These are phyloP conservation scores for Drosophila kohkoa DNA, from an alignment of 1,140 invertebrate genomes.

Conservation along the genomic window DNA sequence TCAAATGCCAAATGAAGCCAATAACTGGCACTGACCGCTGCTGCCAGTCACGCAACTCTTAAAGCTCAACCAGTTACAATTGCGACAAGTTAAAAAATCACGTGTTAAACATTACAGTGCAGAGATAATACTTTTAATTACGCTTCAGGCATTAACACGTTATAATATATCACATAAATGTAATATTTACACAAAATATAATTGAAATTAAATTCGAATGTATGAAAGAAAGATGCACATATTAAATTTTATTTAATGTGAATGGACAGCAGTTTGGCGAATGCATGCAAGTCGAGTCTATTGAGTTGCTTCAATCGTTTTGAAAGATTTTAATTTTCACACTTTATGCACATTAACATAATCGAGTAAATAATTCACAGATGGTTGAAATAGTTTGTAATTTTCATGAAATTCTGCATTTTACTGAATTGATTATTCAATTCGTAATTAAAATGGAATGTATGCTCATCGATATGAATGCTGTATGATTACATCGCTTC, in stretches of 20 bases:
- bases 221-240: not conserved
- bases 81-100: not conserved
- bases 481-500: not conserved
- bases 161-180: conserved; percentile 5
- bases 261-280: not conserved
- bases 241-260: not conserved
- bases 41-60: conserved; percentile 42
- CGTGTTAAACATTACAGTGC: conserved; percentile 2
- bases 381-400: conserved; percentile 1
- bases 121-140: conserved; percentile 12
- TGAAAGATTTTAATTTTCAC: conserved; percentile 4
- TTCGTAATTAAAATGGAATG: conserved; percentile 8
- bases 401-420: not conserved
- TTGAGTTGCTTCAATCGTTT: not conserved
- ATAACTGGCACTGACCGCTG: conserved; percentile 41
- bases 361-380: conserved; percentile 3
- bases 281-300: not conserved
- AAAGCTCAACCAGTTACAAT: not conserved
- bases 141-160: conserved; percentile 23
- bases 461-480: not conserved
- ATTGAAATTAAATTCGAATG: not conserved
- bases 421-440: not conserved
- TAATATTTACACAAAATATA: not conserved
- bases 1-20: conserved; percentile 65
- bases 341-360: not conserved